Evolutionary conservation across 2,113 vertebrate species (phyloP), one percentile per base, ranked within the genome.

Genomic region (Pygoscelis antarcticus): DNA sequence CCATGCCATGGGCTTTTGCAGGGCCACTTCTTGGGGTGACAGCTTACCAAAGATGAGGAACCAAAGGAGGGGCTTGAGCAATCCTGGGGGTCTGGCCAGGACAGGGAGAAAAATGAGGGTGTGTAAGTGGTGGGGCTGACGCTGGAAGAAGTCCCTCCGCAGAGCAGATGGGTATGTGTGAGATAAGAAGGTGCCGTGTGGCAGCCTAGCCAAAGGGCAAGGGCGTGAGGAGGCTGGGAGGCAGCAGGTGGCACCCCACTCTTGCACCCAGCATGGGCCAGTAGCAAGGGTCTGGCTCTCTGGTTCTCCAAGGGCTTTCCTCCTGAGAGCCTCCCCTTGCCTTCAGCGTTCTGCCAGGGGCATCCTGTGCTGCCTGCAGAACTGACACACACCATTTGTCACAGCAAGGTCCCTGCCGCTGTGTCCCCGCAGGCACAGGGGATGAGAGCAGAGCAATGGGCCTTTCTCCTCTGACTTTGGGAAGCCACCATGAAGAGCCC

Each of bases 381-480:
- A 68, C 61, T 93, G 87, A 40, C 77, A 84, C n/a, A 26, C 22
- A 32, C 72, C 0, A 0, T 87, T 91, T 78, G 65, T 91, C 90
- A 49, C 54, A 91, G 84, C 70, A 64, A 87, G 71, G 47, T 79
- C 82, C 57, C n/a, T 0, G 0, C 55, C 9, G 0, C 64, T 20
- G 0, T 61, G 83, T 86, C 85, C 83, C 60, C 1, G 3, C 19
- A 52, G 55, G 49, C 77, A 64, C 0, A 0, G 57, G 60, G 29
- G 18, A 36, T 6, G 22, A 78, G 54, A 83, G 66, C 90, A 94
- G 92, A 78, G 88, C 87, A 96, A 42, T 16, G 36, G 46, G 61
- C 57, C 84, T 83, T 91, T 97, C 81, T 96, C 72, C 61, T 40
- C 60, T 61, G 72, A 11, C 81, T 85, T 89, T 90, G 84, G 87